phyloP scores from a whole-genome alignment of 2,113 vertebrate genomes.

The Tympanuchus pallidicinctus region DNA sequence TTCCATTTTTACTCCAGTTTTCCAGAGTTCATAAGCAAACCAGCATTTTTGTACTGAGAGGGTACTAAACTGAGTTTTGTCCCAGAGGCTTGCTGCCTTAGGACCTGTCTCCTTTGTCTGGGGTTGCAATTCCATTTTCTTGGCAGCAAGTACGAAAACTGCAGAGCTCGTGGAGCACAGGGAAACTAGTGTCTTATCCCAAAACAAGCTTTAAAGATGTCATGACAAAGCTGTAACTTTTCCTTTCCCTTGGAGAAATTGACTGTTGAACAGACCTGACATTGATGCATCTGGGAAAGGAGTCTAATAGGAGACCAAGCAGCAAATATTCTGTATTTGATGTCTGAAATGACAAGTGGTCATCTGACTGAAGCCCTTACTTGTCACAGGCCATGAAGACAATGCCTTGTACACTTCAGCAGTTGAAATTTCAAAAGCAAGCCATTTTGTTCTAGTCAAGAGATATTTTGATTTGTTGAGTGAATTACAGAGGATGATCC shows the following conservation, averaged over 20 bases:
- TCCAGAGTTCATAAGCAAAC: neutral
- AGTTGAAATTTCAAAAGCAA: conserved; percentile 9
- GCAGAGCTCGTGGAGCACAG: neutral
- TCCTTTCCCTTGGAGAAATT: neutral
- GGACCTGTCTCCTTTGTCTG: neutral
- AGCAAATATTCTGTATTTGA: neutral
- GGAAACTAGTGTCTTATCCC: neutral
- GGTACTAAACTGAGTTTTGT: neutral
- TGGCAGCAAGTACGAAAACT: neutral
- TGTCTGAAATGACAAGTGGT: neutral
- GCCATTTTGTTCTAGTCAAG: conserved; percentile 6
- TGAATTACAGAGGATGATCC: conserved; percentile 3
- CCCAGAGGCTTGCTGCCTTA: neutral
- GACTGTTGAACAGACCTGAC: neutral
- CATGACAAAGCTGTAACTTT: neutral
- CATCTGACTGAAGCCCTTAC: neutral
- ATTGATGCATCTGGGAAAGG: neutral
- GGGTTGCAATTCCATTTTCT: neutral
- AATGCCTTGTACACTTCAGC: neutral
- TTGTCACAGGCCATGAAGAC: neutral
- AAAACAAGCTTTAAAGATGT: neutral
- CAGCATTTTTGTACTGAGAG: neutral
- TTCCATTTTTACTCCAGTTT: neutral
- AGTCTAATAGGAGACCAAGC: neutral
- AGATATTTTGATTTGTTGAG: neutral